Conservation (phyloP, 2,888 invertebrate genomes). For the Dryadula phaetusa region DNA sequence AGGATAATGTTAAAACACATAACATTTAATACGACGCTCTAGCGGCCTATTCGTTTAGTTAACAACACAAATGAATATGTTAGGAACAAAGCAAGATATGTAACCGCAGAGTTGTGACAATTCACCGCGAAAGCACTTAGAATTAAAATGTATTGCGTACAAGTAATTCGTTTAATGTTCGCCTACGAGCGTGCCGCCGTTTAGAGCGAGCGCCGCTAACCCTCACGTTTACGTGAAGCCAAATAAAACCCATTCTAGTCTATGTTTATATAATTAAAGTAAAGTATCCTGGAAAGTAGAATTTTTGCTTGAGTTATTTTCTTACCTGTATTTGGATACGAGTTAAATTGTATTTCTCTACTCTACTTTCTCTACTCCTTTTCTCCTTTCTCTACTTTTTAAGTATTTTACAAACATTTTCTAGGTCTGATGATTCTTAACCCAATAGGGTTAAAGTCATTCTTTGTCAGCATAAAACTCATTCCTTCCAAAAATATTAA, state of each 20-base stretch:
- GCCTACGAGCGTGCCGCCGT: conserved; percentile 19
- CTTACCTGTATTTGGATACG: no score
- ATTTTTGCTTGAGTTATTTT: no score
- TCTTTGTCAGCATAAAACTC: no score
- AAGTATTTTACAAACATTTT: no score
- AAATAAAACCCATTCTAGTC: not conserved
- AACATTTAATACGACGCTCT: not conserved
- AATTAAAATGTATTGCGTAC: conserved; percentile 13
- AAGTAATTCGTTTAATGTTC: conserved; percentile 9
- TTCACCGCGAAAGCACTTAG: conserved; percentile 1
- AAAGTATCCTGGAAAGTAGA: not conserved
- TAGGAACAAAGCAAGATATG: conserved; percentile 1
- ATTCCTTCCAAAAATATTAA: no score
- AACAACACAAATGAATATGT: conserved; percentile 15
- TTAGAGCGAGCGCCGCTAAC: conserved; percentile 35
- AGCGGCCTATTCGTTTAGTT: not conserved
- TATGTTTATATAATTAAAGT: conserved; percentile 1
- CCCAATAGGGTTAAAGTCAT: no score
- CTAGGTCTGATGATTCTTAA: no score
- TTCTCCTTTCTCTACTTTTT: no score
- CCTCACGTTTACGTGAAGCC: not conserved
- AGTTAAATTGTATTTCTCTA: no score
- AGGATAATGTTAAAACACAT: not conserved
- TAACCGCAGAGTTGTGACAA: conserved; percentile 7
- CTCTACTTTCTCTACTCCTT: no score